phyloP scores from a whole-genome alignment of 2,888 invertebrate genomes.

The Acholoe squamosa region DNA sequence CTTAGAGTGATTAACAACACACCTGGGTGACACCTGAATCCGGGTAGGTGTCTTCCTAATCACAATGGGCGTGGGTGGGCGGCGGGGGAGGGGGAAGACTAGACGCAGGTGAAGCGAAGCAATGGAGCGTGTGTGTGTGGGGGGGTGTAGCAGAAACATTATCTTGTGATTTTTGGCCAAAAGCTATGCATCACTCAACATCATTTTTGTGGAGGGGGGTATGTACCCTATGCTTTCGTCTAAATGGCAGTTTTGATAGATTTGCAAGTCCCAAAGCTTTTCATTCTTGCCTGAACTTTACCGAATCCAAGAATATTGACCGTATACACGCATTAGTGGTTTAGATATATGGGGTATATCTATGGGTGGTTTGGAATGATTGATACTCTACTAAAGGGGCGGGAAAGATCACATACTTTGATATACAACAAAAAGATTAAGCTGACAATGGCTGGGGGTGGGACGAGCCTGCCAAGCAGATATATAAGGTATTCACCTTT shows the following conservation, averaged over 20 bases:
- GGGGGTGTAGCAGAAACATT: background rate
- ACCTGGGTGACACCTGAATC: conserved; percentile 5
- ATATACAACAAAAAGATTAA: conserved; percentile 10
- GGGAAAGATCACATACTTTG: background rate
- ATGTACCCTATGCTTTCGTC: background rate
- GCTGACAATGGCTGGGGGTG: background rate
- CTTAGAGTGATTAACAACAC: background rate
- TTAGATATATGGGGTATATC: background rate
- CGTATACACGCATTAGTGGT: no score
- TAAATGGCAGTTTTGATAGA: no score
- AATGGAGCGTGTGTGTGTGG: no score
- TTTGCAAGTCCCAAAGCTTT: no score
- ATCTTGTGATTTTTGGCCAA: background rate
- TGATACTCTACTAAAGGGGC: background rate
- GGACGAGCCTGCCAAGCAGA: background rate
- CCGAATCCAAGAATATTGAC: no score
- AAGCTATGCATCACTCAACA: background rate
- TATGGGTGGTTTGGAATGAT: background rate
- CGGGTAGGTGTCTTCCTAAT: background rate
- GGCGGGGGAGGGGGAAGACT: background rate
- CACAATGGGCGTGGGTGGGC: background rate
- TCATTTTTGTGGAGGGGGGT: background rate
- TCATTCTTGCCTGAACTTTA: no score
- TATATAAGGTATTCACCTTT: no score
- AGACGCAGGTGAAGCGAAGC: background rate